A percentile compares a stretch with the other conserved stretches of the same genome.
Evolutionary conservation across 2,888 invertebrate species (phyloP).

Genomic region (Panorpa germanica): DNA sequence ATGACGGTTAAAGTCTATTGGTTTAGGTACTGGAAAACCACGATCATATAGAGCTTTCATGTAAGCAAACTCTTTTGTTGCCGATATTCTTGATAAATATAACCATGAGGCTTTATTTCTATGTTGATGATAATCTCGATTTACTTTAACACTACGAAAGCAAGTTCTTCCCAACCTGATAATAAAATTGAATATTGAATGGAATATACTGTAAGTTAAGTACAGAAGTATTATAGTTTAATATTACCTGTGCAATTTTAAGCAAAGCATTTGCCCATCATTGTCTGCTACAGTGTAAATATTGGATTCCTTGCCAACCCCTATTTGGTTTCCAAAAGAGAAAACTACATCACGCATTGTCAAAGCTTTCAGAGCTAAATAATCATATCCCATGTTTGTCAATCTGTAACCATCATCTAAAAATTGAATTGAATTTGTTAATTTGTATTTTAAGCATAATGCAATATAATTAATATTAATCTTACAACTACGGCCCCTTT

Average conservation of each 20-base stretch:
- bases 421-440: slow-evolving; percentile 13
- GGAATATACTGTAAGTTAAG: not conserved
- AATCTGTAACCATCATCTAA: slow-evolving; percentile 90
- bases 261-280: slow-evolving; percentile 59
- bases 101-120: slow-evolving; percentile 86
- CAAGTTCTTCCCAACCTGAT: slow-evolving; percentile 81
- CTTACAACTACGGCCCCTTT: slow-evolving; percentile 84
- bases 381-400: slow-evolving; percentile 93
- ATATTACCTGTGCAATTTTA: slow-evolving; percentile 69
- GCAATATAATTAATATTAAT: slow-evolving; percentile 10
- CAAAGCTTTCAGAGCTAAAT: slow-evolving; percentile 78
- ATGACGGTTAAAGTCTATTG: slow-evolving; percentile 87
- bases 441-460: not conserved
- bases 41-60: slow-evolving; percentile 85
- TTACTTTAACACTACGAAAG: slow-evolving; percentile 87
- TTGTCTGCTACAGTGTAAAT: slow-evolving; percentile 78
- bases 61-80: slow-evolving; percentile 93
- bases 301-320: slow-evolving; percentile 97
- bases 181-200: slow-evolving; percentile 11
- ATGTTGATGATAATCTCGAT: slow-evolving; percentile 91
- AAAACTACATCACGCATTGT: slow-evolving; percentile 56
- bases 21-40: slow-evolving; percentile 87
- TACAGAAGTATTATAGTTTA: not conserved
- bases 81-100: slow-evolving; percentile 89
- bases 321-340: slow-evolving; percentile 95